Evolutionary conservation across 2,113 vertebrate genomes (phyloP), one percentile per base, ranked within the genome.

Genomic region (Dasypus novemcinctus): DNA sequence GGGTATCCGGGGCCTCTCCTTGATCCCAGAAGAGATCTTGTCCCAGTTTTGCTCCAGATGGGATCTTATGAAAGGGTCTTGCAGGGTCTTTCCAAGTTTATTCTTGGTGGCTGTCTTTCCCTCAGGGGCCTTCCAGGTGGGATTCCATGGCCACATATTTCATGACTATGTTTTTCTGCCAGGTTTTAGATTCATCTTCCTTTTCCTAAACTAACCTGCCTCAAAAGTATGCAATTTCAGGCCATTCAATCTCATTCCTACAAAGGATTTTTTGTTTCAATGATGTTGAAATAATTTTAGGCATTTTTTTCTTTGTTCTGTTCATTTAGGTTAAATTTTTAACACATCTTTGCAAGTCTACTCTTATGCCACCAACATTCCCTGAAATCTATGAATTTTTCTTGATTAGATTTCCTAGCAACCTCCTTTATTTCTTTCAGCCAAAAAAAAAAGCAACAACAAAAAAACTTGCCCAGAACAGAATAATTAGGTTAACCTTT

Each of bases 401-500:
- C 84, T 93, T 94, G 87, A 93, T 96, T 94, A 96, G 87, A 84
- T 97, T 96, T 92, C 41, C 57, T 88, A 95, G 41, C 13, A 93
- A 92, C 43, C 33, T 78, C 12, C 14, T 54, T 81, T 83, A 92
- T 61, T 93, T 86, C 90, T 86, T 96, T 93, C 38, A 93, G 46
- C 52, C 79, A 97, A 74, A 96, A 95, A 64, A 95, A 93, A 95
- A 92, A n/a, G n/a, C n/a, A n/a, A n/a, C n/a, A n/a, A n/a, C n/a
- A n/a, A n/a, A 83, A 84, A 81, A 79, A 31, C 54, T 93, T 96
- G 41, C 46, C 57, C 64, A 92, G 79, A 95, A 93, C 23, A 97
- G 75, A 96, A 96, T 96, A 96, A 97, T 97, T 97, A 96, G 80
- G 79, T 96, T 97, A 97, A 96, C 95, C 89, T 97, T 97, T 97